A percentile compares a stretch with the other conserved stretches of the same genome.
These are phyloP conservation scores for Andrena praecox DNA, from an alignment of 2,888 invertebrate species.

Conservation along the genomic window DNA sequence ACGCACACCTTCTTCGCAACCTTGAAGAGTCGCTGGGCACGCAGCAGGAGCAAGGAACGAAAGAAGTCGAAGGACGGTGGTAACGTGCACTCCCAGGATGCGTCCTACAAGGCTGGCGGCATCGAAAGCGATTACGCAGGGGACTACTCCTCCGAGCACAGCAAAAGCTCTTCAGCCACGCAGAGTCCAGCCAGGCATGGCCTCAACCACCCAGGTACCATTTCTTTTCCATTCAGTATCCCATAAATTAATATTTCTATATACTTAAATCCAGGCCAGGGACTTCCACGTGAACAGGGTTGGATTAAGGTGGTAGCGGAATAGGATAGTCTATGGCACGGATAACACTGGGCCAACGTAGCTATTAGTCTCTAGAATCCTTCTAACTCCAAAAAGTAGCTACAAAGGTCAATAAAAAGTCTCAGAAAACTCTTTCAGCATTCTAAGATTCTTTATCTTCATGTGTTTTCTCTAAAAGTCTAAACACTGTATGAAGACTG, in stretches of 20 bases:
- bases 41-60: slow-evolving; percentile 90
- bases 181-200: slow-evolving; percentile 91
- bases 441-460: too few species aligned
- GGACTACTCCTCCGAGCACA: slow-evolving; percentile 92
- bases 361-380: too few species aligned
- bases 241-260: not conserved
- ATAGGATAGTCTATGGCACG: too few species aligned
- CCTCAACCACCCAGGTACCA: slow-evolving; percentile 86
- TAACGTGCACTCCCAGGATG: slow-evolving; percentile 77
- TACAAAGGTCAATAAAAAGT: too few species aligned
- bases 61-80: slow-evolving; percentile 87
- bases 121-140: slow-evolving; percentile 89
- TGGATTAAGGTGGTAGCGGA: too few species aligned
- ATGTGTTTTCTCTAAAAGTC: too few species aligned
- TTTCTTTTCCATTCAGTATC: slow-evolving; percentile 3
- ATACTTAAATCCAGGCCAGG: not conserved
- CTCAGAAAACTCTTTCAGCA: too few species aligned
- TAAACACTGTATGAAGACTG: too few species aligned
- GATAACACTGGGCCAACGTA: too few species aligned
- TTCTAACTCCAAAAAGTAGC: too few species aligned
- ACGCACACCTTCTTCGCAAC: slow-evolving; percentile 94
- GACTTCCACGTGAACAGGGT: not conserved
- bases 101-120: slow-evolving; percentile 83
- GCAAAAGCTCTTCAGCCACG: slow-evolving; percentile 89
- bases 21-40: slow-evolving; percentile 92